Conservation (phyloP, 2,797 vertebrate species). For the Furcifer pardalis region DNA sequence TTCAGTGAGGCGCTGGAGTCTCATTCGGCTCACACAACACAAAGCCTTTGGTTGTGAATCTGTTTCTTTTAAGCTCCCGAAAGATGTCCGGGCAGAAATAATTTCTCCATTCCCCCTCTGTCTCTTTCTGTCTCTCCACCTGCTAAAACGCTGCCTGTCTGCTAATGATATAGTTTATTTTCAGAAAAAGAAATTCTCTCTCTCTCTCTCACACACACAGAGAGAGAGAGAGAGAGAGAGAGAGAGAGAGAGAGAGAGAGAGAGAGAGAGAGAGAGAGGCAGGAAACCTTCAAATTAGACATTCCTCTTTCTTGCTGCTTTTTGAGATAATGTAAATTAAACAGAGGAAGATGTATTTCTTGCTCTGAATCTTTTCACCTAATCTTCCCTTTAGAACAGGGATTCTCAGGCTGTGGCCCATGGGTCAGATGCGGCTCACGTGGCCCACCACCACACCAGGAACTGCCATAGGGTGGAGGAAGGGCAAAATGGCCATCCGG, state of each 20-base stretch:
- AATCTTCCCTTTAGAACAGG: too few relatives aligned
- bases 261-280: too few relatives aligned
- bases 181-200: neutral
- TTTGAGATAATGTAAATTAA: neutral
- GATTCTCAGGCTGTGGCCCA: too few relatives aligned
- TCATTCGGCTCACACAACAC: conserved; percentile 2
- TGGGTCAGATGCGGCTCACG: too few relatives aligned
- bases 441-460: too few relatives aligned
- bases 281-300: neutral
- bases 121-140: neutral
- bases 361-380: neutral
- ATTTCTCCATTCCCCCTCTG: neutral
- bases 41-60: neutral
- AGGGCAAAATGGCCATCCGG: too few relatives aligned
- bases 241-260: too few relatives aligned
- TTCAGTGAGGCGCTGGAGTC: neutral
- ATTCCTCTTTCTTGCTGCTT: too few relatives aligned
- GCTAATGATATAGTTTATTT: neutral
- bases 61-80: conserved; percentile 31
- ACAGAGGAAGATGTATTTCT: neutral
- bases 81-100: conserved; percentile 17
- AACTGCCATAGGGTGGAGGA: too few relatives aligned
- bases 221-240: too few relatives aligned
- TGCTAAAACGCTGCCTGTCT: conserved; percentile 6
- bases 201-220: too few relatives aligned